phyloP scores from a whole-genome alignment of 2,888 invertebrate species.

The Drosophila aldrichi region DNA sequence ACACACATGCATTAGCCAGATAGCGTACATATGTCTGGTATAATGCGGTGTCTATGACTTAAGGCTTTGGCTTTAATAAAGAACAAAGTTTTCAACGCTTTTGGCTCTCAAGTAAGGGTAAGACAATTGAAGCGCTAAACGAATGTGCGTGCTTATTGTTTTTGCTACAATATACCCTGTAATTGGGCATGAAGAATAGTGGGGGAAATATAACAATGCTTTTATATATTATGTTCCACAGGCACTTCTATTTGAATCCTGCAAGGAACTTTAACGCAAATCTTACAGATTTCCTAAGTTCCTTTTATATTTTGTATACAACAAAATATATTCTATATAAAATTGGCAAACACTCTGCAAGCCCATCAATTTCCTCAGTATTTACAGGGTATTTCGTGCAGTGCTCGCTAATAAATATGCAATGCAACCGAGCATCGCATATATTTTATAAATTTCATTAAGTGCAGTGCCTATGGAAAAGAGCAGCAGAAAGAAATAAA shows the following conservation, averaged over 20 bases:
- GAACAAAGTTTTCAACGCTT: constrained; percentile 12
- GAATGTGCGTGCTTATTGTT: not conserved
- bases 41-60: constrained; percentile 43
- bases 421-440: constrained; percentile 25
- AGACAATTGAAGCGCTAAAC: not conserved
- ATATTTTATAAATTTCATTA: constrained; percentile 63
- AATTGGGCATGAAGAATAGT: not conserved
- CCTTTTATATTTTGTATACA: too few relatives aligned
- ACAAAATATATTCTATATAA: too few relatives aligned
- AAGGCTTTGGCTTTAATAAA: constrained; percentile 16
- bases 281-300: too few relatives aligned
- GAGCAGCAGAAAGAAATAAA: constrained; percentile 50
- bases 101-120: not conserved
- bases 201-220: not conserved
- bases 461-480: constrained; percentile 21
- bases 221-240: too few relatives aligned
- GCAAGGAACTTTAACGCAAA: too few relatives aligned
- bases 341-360: not conserved
- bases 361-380: not conserved
- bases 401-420: constrained; percentile 26
- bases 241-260: too few relatives aligned
- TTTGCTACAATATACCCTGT: not conserved
- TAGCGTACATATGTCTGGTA: constrained; percentile 30
- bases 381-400: not conserved
- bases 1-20: not conserved